Base-by-base conservation (phyloP, 2,797 vertebrate species). In the Notoglanidium macrostoma region DNA sequence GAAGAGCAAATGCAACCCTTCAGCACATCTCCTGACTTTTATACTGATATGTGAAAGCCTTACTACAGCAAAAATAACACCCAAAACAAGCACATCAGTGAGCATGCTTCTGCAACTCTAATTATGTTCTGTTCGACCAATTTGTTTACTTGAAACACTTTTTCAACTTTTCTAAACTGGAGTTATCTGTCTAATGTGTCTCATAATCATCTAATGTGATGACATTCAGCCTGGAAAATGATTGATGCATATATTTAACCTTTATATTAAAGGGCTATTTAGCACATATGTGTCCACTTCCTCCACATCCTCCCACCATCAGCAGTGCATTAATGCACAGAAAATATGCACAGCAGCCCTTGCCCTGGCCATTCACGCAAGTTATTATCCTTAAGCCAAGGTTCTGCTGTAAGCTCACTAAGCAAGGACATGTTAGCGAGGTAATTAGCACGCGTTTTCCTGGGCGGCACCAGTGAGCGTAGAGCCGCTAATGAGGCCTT, bases 351-450 rank as follows among this genome's bases (percentile, higher is more conserved):
- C 87, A 94, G 92, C 94, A 95, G 93, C 93, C 91, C 92, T 92
- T 92, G 88, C 90, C 90, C 93, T 93, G 92, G 94, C 94, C 92
- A 92, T 89, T 90, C 93, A 93, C 92, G 93, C 94, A 92, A 92
- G 92, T 93, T 95, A 95, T 95, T 95, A 95, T 96, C 95, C 90
- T 10, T 21, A 88, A 91, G 92, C 91, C 78, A 91, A 93, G 91
- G 89, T 92, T 93, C 91, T 90, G 91, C 92, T 92, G 90, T 95
- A 94, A 95, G 95, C 94, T 92, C 90, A 90, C 92, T 91, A 91
- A 92, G 93, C 94, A 95, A 96, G 96, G 95, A 94, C 95, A 94
- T 92, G 95, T 96, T 95, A 94, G 94, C 87, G 85, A 89, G 94
- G 92, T 96, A 96, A 96, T 96, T 96, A 96, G 93, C 91, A 91